Percentiles rank a stretch among this genome's conserved stretches.
phyloP scores from a whole-genome alignment of 2,888 invertebrate species.

The Laspeyria flexula region DNA sequence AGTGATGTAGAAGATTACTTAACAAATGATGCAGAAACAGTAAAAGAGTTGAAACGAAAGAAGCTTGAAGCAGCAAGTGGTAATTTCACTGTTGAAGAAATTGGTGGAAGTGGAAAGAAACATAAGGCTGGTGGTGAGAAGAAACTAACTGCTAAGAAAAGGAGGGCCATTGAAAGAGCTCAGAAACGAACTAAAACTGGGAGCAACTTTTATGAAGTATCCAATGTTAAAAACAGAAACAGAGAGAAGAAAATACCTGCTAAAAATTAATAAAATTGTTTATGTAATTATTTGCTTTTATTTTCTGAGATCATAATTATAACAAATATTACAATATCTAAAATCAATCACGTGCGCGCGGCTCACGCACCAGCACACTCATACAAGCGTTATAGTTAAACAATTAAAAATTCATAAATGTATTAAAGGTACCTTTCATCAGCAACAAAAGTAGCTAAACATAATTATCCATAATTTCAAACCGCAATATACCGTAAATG shows the following conservation, averaged over 20 bases:
- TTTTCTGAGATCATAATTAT: background rate
- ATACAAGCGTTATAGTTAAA: too few relatives aligned
- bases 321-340: background rate
- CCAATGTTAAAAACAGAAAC: constrained; percentile 95
- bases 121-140: constrained; percentile 65
- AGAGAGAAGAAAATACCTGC: constrained; percentile 87
- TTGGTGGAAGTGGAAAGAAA: constrained; percentile 71
- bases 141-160: constrained; percentile 91
- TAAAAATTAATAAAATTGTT: constrained; percentile 27
- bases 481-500: too few relatives aligned
- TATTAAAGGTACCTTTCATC: too few relatives aligned
- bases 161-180: constrained; percentile 90
- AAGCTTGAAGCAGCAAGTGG: constrained; percentile 84
- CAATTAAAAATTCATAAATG: too few relatives aligned
- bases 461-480: too few relatives aligned
- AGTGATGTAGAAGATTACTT: constrained; percentile 83
- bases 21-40: constrained; percentile 76
- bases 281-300: background rate
- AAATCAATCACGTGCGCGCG: too few relatives aligned
- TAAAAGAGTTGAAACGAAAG: constrained; percentile 77
- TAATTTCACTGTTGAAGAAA: constrained; percentile 82
- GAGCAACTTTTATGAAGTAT: constrained; percentile 95
- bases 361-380: too few relatives aligned
- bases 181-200: constrained; percentile 93
- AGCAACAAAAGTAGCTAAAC: too few relatives aligned